Conservation (phyloP, 2,888 invertebrate species). For the Perizoma affinitatum region DNA sequence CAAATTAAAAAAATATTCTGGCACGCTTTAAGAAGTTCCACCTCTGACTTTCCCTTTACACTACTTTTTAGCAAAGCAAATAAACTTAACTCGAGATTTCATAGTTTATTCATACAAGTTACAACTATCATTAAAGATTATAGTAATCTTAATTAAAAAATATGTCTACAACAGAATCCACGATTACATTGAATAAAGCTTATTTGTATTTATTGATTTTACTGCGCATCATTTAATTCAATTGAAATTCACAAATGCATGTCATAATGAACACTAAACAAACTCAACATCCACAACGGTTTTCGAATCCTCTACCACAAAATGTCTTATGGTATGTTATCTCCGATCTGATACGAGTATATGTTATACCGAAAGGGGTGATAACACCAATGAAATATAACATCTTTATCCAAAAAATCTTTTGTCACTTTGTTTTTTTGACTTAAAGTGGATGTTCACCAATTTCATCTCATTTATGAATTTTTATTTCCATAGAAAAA, state of each 20-base stretch:
- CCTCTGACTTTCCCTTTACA: no score
- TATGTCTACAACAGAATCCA: conserved; percentile 60
- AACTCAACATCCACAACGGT: conserved; percentile 50
- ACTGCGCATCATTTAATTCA: conserved; percentile 30
- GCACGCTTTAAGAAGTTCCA: no score
- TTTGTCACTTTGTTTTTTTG: no score
- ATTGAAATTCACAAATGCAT: conserved; percentile 55
- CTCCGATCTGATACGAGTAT: neutral
- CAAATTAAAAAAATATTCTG: no score
- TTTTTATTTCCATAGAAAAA: no score
- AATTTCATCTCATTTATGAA: no score
- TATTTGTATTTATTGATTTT: conserved; percentile 24
- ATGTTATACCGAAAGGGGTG: no score
- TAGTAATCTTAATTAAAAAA: conserved; percentile 47
- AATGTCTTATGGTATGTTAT: conserved; percentile 54
- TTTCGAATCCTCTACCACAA: conserved; percentile 50
- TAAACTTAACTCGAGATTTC: conserved; percentile 12
- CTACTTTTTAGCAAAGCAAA: no score
- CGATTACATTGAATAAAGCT: conserved; percentile 62
- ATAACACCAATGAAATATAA: no score
- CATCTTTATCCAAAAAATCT: no score
- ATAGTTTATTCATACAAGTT: conserved; percentile 33
- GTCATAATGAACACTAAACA: conserved; percentile 53
- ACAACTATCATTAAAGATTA: conserved; percentile 43
- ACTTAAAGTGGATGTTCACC: no score